Base-by-base conservation (phyloP, 2,797 vertebrate species). In the Miichthys miiuy region DNA sequence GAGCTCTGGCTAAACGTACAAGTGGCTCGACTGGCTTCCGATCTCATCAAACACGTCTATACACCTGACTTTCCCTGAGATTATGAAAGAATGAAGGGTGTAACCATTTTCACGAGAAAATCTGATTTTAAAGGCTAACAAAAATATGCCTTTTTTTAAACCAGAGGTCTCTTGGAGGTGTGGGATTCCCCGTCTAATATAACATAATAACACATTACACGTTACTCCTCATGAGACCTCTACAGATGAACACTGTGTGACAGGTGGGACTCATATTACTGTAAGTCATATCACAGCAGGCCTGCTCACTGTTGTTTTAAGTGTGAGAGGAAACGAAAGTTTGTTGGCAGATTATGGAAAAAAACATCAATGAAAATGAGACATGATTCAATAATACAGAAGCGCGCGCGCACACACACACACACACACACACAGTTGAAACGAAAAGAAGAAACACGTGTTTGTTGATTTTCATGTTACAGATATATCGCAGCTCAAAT, bases 21-120 rank as follows among this genome's bases (percentile, higher is more conserved):
- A 68, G 68, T 74, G 58, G 77, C 27, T 72, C 8, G 5, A 74
- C 77, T 60, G 66, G 67, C 52, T 82, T 61, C 0, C 8, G 5
- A 23, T 65, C 4, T 46, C 17, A 62, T 52, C 16, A 69, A 46
- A 60, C 34, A 25, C 55, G 23, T 21, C 7, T 11, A 44, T 0
- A 62, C 20, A 16, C 2, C 14, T 47, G 2, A 1, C 1, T 1
- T 18, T 21, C 17, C 6, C 5, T 52, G 21, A 20, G 1, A 46
- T 61, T 56, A 52, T 13, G 38, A 7, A 1, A 57, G 10, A 58
- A 20, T 18, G n/a, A 23, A 27, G 25, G 4, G 27, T 23, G 16
- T 3, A 41, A n/a, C 47, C 1, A 1, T 14, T 5, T 34, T n/a
- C 34, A n/a, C 13, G 20, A 14, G 12, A 14, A 44, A 42, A 42